These are phyloP conservation scores for Dicentrarchus labrax DNA, from an alignment of 2,113 vertebrate genomes.

Conservation along the genomic window DNA sequence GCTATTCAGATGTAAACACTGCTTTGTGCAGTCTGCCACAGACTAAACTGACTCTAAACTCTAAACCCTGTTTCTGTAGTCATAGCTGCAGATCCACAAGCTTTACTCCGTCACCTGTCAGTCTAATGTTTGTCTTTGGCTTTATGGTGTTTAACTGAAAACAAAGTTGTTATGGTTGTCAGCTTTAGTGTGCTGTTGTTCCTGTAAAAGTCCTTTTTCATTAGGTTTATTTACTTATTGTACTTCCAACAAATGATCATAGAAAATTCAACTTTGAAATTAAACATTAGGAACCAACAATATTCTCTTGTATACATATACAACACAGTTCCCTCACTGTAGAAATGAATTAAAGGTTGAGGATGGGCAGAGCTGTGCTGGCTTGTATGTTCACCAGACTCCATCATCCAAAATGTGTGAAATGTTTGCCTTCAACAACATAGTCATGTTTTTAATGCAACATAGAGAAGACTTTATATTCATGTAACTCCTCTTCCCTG, in stretches of 20 bases:
- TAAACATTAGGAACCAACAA: background rate
- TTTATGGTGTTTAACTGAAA: background rate
- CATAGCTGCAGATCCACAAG: slow-evolving; percentile 11
- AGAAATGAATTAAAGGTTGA: too few relatives aligned
- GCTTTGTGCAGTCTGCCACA: slow-evolving; percentile 6
- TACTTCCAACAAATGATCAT: background rate
- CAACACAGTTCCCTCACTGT: too few relatives aligned
- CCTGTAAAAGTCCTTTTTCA: background rate
- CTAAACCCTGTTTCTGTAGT: background rate
- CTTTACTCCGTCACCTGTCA: slow-evolving; percentile 3
- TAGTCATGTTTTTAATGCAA: background rate
- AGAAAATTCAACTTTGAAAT: background rate
- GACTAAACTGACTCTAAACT: background rate
- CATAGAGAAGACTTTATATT: background rate
- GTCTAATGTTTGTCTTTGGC: background rate
- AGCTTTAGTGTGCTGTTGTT: background rate
- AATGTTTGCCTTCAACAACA: background rate
- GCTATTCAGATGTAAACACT: slow-evolving; percentile 19
- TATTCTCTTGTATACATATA: too few relatives aligned
- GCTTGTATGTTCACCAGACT: too few relatives aligned
- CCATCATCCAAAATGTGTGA: too few relatives aligned
- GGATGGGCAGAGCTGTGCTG: too few relatives aligned
- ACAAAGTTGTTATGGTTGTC: slow-evolving; percentile 7
- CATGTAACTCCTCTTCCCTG: background rate
- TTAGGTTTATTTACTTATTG: background rate